These are phyloP conservation scores for Sceloporus undulatus DNA, from an alignment of 2,113 vertebrate species.

Conservation along the genomic window DNA sequence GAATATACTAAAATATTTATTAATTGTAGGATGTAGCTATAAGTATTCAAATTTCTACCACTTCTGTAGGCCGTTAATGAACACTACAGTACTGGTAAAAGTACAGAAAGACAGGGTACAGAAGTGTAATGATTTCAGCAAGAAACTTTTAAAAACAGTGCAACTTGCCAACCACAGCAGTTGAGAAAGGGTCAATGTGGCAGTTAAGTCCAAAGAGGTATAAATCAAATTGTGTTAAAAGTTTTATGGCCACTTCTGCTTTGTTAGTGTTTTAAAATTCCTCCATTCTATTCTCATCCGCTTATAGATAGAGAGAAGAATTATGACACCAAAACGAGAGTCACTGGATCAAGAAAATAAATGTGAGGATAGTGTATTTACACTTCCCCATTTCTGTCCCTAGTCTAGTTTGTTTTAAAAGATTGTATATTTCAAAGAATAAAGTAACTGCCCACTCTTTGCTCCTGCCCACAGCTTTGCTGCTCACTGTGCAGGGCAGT, in stretches of 20 bases:
- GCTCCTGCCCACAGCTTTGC: not conserved
- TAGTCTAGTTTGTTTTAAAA: not conserved
- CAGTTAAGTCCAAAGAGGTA: not conserved
- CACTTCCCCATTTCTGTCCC: not conserved
- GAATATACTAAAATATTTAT: not conserved
- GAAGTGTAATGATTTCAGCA: not conserved
- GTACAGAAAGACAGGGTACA: not conserved
- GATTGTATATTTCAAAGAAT: not conserved
- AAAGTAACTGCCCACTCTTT: not conserved
- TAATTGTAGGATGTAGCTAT: not conserved
- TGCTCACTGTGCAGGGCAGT: not conserved
- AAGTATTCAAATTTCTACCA: slow-evolving; percentile 6
- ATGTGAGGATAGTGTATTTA: not conserved
- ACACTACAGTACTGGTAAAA: not conserved
- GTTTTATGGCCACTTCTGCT: not conserved
- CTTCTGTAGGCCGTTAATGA: not conserved
- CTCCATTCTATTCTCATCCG: not conserved
- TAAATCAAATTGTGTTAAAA: not conserved
- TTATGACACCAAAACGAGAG: not conserved
- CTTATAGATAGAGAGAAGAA: not conserved
- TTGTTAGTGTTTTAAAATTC: not conserved
- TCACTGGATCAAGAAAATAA: not conserved
- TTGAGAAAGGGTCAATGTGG: not conserved
- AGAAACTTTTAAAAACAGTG: slow-evolving; percentile 1
- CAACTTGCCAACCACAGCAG: not conserved